Percentiles rank a stretch among this genome's conserved stretches.
Evolutionary conservation across 1,140 invertebrate genomes (phyloP).

Genomic region (Drosophila pachea): DNA sequence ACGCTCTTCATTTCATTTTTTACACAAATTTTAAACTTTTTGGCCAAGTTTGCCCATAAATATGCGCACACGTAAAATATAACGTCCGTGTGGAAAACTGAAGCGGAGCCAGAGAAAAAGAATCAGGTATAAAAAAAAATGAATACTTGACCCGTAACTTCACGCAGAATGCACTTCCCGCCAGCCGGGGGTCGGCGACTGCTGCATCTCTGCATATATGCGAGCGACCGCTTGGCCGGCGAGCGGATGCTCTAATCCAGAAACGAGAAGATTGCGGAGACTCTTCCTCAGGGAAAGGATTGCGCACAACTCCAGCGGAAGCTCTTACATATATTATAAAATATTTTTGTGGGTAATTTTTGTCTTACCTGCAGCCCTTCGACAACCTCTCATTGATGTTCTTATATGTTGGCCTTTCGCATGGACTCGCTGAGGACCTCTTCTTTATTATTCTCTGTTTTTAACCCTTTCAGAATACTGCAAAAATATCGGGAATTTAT

Average conservation of each 20-base stretch:
- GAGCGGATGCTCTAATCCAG: background rate
- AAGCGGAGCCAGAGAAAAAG: slow-evolving; percentile 18
- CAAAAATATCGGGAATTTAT: slow-evolving; percentile 58
- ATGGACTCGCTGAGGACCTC: background rate
- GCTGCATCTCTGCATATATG: slow-evolving; percentile 31
- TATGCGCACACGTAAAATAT: slow-evolving; percentile 26
- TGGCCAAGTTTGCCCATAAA: slow-evolving; percentile 54
- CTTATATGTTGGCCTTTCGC: too few species aligned
- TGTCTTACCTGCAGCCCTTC: too few species aligned
- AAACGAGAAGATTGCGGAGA: background rate
- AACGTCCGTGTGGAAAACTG: slow-evolving; percentile 7
- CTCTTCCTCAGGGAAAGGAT: too few species aligned
- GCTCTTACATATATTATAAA: too few species aligned
- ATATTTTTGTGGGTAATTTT: too few species aligned
- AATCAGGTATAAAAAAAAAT: slow-evolving; percentile 40
- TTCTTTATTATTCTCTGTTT: background rate
- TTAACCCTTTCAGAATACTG: background rate
- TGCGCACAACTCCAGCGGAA: too few species aligned
- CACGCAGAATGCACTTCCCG: slow-evolving; percentile 20
- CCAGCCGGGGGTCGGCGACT: slow-evolving; percentile 13
- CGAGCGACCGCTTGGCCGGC: background rate
- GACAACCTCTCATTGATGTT: too few species aligned
- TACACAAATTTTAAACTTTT: slow-evolving; percentile 48
- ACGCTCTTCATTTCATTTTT: background rate
- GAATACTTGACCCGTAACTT: slow-evolving; percentile 66